Evolutionary conservation across 2,113 vertebrate genomes (phyloP).

Genomic region (Gopherus evgoodei): DNA sequence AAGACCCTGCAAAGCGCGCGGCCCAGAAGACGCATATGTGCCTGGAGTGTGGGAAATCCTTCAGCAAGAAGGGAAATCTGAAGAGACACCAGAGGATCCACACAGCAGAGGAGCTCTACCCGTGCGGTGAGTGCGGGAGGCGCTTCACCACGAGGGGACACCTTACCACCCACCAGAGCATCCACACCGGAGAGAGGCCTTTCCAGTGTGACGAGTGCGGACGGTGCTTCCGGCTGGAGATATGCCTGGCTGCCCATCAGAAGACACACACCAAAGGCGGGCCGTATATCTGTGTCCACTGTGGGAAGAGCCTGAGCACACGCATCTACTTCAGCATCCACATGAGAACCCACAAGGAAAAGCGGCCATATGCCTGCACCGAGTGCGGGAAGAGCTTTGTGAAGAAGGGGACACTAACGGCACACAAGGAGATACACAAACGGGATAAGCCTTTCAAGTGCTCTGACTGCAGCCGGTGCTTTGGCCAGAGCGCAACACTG

Average conservation of each 20-base stretch:
- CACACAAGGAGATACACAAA: conserved; percentile 25
- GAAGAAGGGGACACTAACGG: conserved; percentile 8
- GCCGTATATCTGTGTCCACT: neutral
- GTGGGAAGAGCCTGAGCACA: conserved; percentile 14
- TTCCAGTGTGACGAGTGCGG: neutral
- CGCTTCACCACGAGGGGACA: neutral
- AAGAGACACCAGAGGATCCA: conserved; percentile 31
- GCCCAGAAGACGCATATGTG: neutral
- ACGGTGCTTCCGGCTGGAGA: neutral
- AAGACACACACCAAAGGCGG: neutral
- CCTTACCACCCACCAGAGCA: neutral
- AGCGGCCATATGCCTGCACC: rapidly evolving
- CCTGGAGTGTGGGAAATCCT: neutral
- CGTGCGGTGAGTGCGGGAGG: neutral
- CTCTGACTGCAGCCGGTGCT: conserved; percentile 17
- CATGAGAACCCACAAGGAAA: neutral
- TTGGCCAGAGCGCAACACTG: conserved; percentile 29
- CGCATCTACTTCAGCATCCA: conserved; percentile 24
- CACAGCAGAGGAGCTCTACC: neutral
- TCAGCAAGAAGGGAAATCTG: conserved; percentile 36
- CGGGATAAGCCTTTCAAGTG: conserved; percentile 33
- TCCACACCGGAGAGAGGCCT: neutral
- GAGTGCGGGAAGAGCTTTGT: conserved; percentile 21
- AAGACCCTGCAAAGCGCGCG: rapidly evolving
- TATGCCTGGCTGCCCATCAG: conserved; percentile 6